Evolutionary conservation across 92 coral and sea anemone genomes (phyloP), one percentile per base, ranked within the genome.

Genomic region (Actinostola sp.): DNA sequence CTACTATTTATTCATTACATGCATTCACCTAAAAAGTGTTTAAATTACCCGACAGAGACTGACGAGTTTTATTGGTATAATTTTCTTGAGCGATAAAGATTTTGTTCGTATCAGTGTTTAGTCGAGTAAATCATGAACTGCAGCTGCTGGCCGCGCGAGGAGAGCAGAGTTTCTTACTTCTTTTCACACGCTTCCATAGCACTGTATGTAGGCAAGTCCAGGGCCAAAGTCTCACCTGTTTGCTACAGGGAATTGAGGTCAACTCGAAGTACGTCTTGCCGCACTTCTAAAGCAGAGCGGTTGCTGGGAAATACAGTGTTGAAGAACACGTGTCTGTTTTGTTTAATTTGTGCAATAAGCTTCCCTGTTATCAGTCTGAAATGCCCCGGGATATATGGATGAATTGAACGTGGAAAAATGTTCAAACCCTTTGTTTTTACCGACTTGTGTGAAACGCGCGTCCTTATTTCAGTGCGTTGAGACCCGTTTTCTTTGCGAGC

Each of bases 371-470:
- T 77, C 84, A 59, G 63, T 44, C 63, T 63, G 62, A 77, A 81
- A 63, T 77, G 97, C 97, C 97, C 84, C 97, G 52, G 97, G 97
- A 79, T 87, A 91, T 87, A 71, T 66, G 83, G 77, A 77, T 86
- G 89, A 86, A 61, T 86, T 78, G 88, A 82, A 87, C 83, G 85
- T 73, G 58, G 69, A 54, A 70, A 57, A 57, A 46, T 46, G 4
- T 77, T 63, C 83, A 43, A 63, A 15, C 29, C 65, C 81, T 75
- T 75, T 75, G 81, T 63, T 24, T 25, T 9, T 24, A 30, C 74
- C 74, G 61, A 68, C 74, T 51, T 28, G 17, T 55, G 32, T 13
- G 72, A 2, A 24, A 46, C 33, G 36, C 32, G 41, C 28, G 30
- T 25, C 26, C 23, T 39, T 25, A 15, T 16, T 38, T 15, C 21